A percentile compares a stretch with the other conserved stretches of the same genome.
Evolutionary conservation across 2,113 vertebrate species (phyloP).

Genomic region (western clawed frog (Xenopus tropicalis)): UCB_Xtro_10.0 CM004445.2:101612001-101612500

Average conservation of each 20-base stretch:
- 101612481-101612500: too few relatives aligned
- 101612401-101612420: slow-evolving; percentile 14
- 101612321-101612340: slow-evolving; percentile 34
- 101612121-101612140: slow-evolving; percentile 42
- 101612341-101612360: slow-evolving; percentile 33
- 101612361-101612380: slow-evolving; percentile 36
- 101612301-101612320: slow-evolving; percentile 40
- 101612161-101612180: slow-evolving; percentile 38
- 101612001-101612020: slow-evolving; percentile 21
- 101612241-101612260: slow-evolving; percentile 32
- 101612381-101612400: slow-evolving; percentile 36
- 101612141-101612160: slow-evolving; percentile 37
- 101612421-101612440: slow-evolving; percentile 1
- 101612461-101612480: too few relatives aligned
- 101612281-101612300: slow-evolving; percentile 41
- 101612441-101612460: background rate
- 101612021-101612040: slow-evolving; percentile 25
- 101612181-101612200: slow-evolving; percentile 39
- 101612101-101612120: slow-evolving; percentile 44
- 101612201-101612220: slow-evolving; percentile 31
- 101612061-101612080: slow-evolving; percentile 39
- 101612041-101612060: slow-evolving; percentile 38
- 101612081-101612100: slow-evolving; percentile 31
- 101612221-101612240: slow-evolving; percentile 35
- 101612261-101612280: slow-evolving; percentile 39